Base-by-base conservation (phyloP, 1,140 invertebrate species). In the Drosophila ohnishii region DNA sequence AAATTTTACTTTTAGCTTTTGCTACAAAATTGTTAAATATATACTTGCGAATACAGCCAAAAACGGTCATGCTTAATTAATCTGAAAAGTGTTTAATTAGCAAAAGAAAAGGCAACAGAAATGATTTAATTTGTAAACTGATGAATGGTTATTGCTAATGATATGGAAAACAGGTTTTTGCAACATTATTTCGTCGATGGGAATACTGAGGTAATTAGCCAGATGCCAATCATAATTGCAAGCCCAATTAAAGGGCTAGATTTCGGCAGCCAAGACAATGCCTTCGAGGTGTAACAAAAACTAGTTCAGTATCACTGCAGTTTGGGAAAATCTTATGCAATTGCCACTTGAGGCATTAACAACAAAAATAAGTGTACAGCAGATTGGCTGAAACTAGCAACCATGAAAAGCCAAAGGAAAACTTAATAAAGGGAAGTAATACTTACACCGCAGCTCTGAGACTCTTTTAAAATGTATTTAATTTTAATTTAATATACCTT, bases 251-350 rank as follows among this genome's bases (percentile, higher is more conserved):
- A 71, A 51, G 47, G 50, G 44, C 42, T 28, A n/a, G 35, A 39
- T 56, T 32, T 32, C 10, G 30, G 39, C 40, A 19, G 10, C 8
- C 22, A 32, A 35, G 5, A 44, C 56, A 69, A 56, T 76, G 14
- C 53, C 40, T 50, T 47, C 32, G n/a, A 22, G 16, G 47, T 35
- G 16, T 22, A 5, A 40, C 40, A 44, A 47, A 67, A 82, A 58
- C 53, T 69, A 73, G 74, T 61, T 77, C 72, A 79, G 37, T 76
- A 81, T 80, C 63, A 69, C 39, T 77, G 40, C 47, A 58, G 56
- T n/a, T 40, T 13, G 37, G 51, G 35, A 75, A 51, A 63, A 48
- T 39, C 45, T 78, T 78, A 78, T 78, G 79, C 69, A 82, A 81
- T 74, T 35, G 48, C 37, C 48, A 56, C 44, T 45, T 67, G 32